Evolutionary conservation across 2,113 vertebrate genomes (phyloP).

Genomic region (Clinocottus analis): DNA sequence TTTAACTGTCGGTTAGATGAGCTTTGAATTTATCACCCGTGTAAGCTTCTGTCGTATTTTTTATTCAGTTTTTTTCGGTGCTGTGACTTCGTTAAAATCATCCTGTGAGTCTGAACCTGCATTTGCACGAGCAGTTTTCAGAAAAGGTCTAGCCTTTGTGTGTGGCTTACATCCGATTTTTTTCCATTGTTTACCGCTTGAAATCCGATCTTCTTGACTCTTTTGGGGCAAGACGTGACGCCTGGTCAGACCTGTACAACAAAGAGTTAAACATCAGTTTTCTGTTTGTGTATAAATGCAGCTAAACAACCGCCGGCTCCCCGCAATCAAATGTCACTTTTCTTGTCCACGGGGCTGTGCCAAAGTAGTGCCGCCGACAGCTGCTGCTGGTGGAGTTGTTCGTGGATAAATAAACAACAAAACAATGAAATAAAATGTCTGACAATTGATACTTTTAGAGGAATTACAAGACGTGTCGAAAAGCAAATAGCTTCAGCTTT

Average conservation of each 20-base stretch:
- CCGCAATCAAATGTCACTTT: slow-evolving; percentile 47
- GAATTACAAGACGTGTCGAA: not conserved
- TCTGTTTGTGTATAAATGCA: slow-evolving; percentile 34
- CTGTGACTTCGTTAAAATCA: not conserved
- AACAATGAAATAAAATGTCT: not conserved
- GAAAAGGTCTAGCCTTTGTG: not conserved
- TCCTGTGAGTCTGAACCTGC: not conserved
- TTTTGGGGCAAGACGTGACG: not conserved
- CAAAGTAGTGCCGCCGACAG: slow-evolving; percentile 2
- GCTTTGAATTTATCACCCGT: not conserved
- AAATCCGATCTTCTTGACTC: not conserved
- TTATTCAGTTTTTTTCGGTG: too few species aligned
- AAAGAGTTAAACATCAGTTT: slow-evolving; percentile 40
- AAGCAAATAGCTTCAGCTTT: not conserved
- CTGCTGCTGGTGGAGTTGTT: not conserved
- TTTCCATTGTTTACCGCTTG: not conserved
- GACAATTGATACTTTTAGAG: not conserved
- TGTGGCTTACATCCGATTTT: not conserved
- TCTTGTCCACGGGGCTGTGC: slow-evolving; percentile 8
- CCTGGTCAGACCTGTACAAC: slow-evolving; percentile 25
- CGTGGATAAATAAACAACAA: not conserved
- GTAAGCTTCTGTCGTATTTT: not conserved
- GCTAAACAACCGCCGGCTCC: slow-evolving; percentile 38
- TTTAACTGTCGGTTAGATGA: slow-evolving; percentile 13
- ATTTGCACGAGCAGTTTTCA: not conserved